These are phyloP conservation scores for Thumatha senex DNA, from an alignment of 2,888 invertebrate species.

Conservation along the genomic window DNA sequence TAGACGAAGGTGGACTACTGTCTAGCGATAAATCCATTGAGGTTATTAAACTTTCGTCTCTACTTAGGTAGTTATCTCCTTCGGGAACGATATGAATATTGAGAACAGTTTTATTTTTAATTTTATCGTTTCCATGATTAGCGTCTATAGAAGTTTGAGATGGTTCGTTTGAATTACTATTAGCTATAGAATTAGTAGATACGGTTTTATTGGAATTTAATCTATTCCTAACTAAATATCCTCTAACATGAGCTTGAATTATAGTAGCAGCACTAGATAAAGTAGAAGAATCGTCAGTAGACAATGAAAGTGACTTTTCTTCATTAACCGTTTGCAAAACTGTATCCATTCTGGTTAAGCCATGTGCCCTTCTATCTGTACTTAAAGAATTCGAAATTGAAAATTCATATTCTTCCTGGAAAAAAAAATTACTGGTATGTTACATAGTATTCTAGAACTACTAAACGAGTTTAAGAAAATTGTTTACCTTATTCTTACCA, in stretches of 20 bases:
- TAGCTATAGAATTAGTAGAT: constrained; percentile 62
- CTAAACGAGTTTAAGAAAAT: constrained; percentile 6
- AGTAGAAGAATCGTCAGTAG: constrained; percentile 74
- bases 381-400: constrained; percentile 41
- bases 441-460: constrained; percentile 16
- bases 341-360: constrained; percentile 72
- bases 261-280: constrained; percentile 84
- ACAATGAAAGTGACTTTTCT: constrained; percentile 76
- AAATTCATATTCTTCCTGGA: constrained; percentile 59
- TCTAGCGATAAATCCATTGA: constrained; percentile 74
- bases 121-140: constrained; percentile 49
- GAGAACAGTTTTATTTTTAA: constrained; percentile 66
- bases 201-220: constrained; percentile 67
- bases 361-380: constrained; percentile 64
- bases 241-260: constrained; percentile 87
- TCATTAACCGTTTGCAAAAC: constrained; percentile 80
- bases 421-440: constrained; percentile 29
- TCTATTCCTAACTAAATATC: constrained; percentile 85
- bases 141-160: constrained; percentile 59
- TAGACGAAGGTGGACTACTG: constrained; percentile 67
- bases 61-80: constrained; percentile 63
- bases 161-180: constrained; percentile 58
- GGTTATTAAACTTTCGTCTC: constrained; percentile 71
- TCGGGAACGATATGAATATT: constrained; percentile 77
- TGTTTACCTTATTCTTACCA: constrained; percentile 53